Evolutionary conservation across 2,888 invertebrate species (phyloP).

Genomic region (Ptilodon capucinus): DNA sequence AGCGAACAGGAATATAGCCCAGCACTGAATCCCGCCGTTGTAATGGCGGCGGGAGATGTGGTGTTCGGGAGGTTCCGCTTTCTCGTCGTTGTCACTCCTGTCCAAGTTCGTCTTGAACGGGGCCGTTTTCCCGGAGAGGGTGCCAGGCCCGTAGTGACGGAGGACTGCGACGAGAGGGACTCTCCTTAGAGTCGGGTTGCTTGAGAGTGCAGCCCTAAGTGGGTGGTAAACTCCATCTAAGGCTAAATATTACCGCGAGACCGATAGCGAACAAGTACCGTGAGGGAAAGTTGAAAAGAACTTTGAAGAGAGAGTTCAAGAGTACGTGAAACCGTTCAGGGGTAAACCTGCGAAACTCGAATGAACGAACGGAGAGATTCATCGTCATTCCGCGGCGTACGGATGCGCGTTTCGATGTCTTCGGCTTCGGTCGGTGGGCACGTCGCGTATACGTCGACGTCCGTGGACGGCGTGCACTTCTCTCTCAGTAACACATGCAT

Average conservation of each 20-base stretch:
- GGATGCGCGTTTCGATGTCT: conserved; percentile 23
- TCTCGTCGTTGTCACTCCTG: conserved; percentile 46
- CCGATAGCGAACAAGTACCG: conserved; percentile 86
- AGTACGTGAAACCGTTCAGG: conserved; percentile 79
- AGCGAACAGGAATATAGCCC: conserved; percentile 81
- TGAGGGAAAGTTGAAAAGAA: conserved; percentile 88
- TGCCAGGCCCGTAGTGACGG: conserved; percentile 78
- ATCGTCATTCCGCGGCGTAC: conserved; percentile 48
- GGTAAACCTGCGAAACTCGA: conserved; percentile 83
- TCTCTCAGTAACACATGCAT: conserved; percentile 71
- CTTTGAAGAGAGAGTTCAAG: conserved; percentile 84
- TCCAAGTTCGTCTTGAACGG: conserved; percentile 78
- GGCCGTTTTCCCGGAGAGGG: conserved; percentile 77
- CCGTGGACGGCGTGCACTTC: conserved; percentile 52
- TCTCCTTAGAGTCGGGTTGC: conserved; percentile 77
- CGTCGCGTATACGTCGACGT: conserved; percentile 41
- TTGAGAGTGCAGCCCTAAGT: conserved; percentile 84
- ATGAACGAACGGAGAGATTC: conserved; percentile 70
- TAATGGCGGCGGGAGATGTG: conserved; percentile 71
- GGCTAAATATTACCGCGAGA: conserved; percentile 84
- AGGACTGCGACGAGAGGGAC: conserved; percentile 41
- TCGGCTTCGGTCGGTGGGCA: conserved; percentile 30
- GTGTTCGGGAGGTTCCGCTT: conserved; percentile 75
- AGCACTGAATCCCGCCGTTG: conserved; percentile 79
- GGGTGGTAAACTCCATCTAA: conserved; percentile 84